Percentiles rank a stretch among this genome's conserved stretches.
phyloP scores from a whole-genome alignment of 2,113 vertebrate species.

The Chunga burmeisteri region DNA sequence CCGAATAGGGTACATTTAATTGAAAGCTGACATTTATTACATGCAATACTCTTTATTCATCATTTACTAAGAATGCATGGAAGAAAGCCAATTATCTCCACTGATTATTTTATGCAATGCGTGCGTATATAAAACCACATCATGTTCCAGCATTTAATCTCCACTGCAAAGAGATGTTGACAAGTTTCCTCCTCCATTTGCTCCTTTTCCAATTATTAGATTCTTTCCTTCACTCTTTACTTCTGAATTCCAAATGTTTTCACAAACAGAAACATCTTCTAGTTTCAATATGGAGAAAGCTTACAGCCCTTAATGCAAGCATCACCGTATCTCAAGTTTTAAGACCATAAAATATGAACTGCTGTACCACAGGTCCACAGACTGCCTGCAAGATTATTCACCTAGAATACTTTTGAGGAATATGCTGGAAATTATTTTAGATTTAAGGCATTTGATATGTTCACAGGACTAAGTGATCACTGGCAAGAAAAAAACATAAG shows the following conservation, averaged over 20 bases:
- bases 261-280: background rate
- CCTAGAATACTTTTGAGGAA: background rate
- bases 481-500: fast-evolving
- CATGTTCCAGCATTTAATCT: background rate
- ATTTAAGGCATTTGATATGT: background rate
- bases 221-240: background rate
- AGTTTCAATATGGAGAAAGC: background rate
- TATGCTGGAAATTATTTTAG: background rate
- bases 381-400: background rate
- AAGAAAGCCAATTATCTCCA: background rate
- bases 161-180: background rate
- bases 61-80: background rate
- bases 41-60: background rate
- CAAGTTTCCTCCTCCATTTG: background rate
- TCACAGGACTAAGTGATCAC: background rate
- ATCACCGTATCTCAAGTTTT: background rate
- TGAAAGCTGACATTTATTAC: background rate
- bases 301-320: background rate
- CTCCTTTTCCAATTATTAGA: background rate
- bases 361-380: background rate
- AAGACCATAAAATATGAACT: background rate
- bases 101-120: background rate
- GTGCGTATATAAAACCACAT: background rate
- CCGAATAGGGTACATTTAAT: background rate
- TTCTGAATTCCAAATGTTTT: background rate